phyloP scores from a whole-genome alignment of 1,140 invertebrate species.

The Bradysia coprophila region DNA sequence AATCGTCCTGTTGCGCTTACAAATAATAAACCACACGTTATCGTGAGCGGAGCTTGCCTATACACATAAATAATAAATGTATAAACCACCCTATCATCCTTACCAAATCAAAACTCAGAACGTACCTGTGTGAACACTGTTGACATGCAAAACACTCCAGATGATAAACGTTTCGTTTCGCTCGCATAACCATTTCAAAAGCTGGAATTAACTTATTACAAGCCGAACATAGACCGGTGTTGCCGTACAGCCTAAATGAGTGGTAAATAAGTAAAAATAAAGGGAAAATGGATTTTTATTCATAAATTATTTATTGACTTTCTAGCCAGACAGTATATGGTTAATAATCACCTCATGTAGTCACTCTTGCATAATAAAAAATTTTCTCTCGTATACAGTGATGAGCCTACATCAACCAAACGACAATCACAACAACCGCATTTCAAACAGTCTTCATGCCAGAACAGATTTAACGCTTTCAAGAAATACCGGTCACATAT shows the following conservation, averaged over 20 bases:
- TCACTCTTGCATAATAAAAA: slow-evolving; percentile 92
- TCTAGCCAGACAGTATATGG: too few species aligned
- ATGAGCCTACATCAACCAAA: slow-evolving; percentile 92
- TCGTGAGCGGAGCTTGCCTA: too few species aligned
- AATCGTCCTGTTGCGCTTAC: too few species aligned
- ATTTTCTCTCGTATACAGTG: slow-evolving; percentile 89
- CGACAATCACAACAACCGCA: slow-evolving; percentile 94
- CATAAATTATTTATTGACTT: too few species aligned
- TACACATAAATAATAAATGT: too few species aligned
- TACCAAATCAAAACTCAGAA: too few species aligned
- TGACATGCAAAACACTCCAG: slow-evolving; percentile 97
- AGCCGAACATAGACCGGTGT: slow-evolving; percentile 83
- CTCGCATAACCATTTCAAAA: slow-evolving; percentile 98
- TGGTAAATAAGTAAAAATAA: too few species aligned
- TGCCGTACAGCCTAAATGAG: slow-evolving; percentile 51
- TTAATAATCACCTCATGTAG: slow-evolving; percentile 75
- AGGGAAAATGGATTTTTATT: too few species aligned
- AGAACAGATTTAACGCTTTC: slow-evolving; percentile 79
- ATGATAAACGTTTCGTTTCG: slow-evolving; percentile 91
- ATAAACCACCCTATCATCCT: too few species aligned
- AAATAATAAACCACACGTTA: too few species aligned
- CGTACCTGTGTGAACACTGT: slow-evolving; percentile 95
- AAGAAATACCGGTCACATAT: slow-evolving; percentile 69
- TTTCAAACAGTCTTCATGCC: slow-evolving; percentile 97
- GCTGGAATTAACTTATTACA: slow-evolving; percentile 94